Base-by-base conservation (phyloP, 2,888 invertebrate species). In the Entomobrya proxima region DNA sequence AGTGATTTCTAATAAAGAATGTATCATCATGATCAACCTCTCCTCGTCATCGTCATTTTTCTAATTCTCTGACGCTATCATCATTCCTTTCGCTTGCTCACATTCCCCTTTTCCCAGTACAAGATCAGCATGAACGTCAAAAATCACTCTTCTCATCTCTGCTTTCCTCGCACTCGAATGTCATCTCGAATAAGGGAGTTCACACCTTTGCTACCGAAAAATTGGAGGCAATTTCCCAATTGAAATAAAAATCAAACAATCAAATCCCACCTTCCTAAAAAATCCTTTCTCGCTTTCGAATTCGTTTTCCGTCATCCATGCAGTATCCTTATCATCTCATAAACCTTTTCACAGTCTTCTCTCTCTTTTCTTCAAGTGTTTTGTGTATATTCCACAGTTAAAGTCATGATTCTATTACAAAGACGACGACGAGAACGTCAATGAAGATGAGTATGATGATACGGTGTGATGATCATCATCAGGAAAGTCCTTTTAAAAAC, bases 151-250 rank as follows among this genome's bases (percentile, higher is more conserved):
- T 47, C 81, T 27, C 64, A 32, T 75, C 74, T 50, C 37, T 32
- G 7, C 47, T 74, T 18, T 27, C 24, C 30, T n/a, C 50, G 18
- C 7, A 50, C 82, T 75, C 75, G 24, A 44, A 82, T 83, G 82
- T 83, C 82, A 83, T 76, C 75, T 83, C 67, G 15, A 32, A 44
- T 75, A 30, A 67, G 76, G 67, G 76, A 76, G 82, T 83, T 83
- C 82, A 83, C 82, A 83, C 82, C 82, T 83, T 77, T 82, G 86
- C 82, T 77, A 81, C 81, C 50, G 77, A 86, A 72, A 52, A 86
- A 86, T 83, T 86, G 86, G 61, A 86, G 86, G 82, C 82, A 78
- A 86, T 86, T 86, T 83, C 61, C 76, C 64, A 83, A 76, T 76
- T 52, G 82, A 76, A 83, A 76, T 74, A 81, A 47, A 67, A 74